These are phyloP conservation scores for Zaprionus taronus DNA, from an alignment of 1,140 invertebrate genomes.

Conservation along the genomic window DNA sequence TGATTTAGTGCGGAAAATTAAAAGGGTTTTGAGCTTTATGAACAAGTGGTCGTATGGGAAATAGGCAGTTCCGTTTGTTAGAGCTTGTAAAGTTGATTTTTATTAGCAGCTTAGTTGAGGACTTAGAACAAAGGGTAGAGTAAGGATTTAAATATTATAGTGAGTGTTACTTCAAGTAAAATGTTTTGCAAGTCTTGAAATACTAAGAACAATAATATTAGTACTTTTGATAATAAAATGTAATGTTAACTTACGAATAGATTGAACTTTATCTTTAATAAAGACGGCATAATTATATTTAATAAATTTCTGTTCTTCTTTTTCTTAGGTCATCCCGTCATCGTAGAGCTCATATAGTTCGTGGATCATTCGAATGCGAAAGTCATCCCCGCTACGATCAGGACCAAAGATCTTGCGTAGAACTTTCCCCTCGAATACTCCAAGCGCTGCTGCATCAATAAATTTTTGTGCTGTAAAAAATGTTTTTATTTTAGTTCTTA, in stretches of 20 bases:
- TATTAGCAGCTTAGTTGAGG: conserved; percentile 17
- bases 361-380: not conserved
- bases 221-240: too few species aligned
- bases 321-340: too few species aligned
- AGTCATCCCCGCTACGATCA: not conserved
- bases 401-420: not conserved
- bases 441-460: not conserved
- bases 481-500: too few species aligned
- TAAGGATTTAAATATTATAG: not conserved
- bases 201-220: not conserved
- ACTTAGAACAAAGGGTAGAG: not conserved
- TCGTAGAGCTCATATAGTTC: too few species aligned
- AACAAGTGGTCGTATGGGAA: conserved; percentile 28
- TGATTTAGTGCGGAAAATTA: conserved; percentile 44
- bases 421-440: too few species aligned
- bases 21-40: conserved; percentile 35
- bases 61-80: conserved; percentile 16
- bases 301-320: too few species aligned
- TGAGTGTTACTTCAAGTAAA: not conserved
- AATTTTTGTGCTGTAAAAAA: too few species aligned
- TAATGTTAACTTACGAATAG: too few species aligned
- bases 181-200: not conserved
- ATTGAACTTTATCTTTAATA: too few species aligned
- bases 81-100: not conserved
- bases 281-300: too few species aligned